A percentile compares a stretch with the other conserved stretches of the same genome.
phyloP scores from a whole-genome alignment of 2,888 invertebrate species.

The Zonitis immaculata region DNA sequence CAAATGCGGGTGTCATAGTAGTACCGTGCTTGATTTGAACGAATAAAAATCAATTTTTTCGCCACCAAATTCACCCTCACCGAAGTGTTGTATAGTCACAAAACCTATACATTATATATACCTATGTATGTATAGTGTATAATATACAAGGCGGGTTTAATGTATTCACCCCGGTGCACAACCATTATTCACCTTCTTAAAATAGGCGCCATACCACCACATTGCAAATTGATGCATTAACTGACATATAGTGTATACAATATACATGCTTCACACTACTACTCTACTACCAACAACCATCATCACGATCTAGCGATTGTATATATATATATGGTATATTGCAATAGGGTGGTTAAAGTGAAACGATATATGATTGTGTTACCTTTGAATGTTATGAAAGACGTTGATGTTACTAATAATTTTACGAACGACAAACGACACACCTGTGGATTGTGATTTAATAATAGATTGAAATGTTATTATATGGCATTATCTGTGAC shows the following conservation, averaged over 20 bases:
- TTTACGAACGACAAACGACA: conserved; percentile 13
- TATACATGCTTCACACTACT: background rate
- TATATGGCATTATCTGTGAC: conserved; percentile 31
- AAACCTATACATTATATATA: too few species aligned
- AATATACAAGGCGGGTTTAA: conserved; percentile 3
- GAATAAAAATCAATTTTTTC: too few species aligned
- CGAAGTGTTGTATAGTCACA: too few species aligned
- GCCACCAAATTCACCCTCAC: too few species aligned
- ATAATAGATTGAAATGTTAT: conserved; percentile 34
- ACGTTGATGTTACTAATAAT: conserved; percentile 18
- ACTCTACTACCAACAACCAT: too few species aligned
- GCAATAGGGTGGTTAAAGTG: too few species aligned
- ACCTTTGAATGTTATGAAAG: conserved; percentile 4
- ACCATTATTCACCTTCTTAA: conserved; percentile 9
- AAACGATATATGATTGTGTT: background rate
- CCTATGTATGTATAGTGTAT: too few species aligned
- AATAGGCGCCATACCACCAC: conserved; percentile 3
- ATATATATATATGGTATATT: too few species aligned
- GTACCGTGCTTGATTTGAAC: too few species aligned
- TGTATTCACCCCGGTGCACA: conserved; percentile 15
- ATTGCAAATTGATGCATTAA: conserved; percentile 16
- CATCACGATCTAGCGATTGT: too few species aligned
- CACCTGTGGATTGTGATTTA: conserved; percentile 35
- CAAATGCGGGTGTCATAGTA: too few species aligned
- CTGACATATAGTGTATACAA: too few species aligned